Evolutionary conservation across 2,113 vertebrate species (phyloP).

Genomic region (Elachura formosa): DNA sequence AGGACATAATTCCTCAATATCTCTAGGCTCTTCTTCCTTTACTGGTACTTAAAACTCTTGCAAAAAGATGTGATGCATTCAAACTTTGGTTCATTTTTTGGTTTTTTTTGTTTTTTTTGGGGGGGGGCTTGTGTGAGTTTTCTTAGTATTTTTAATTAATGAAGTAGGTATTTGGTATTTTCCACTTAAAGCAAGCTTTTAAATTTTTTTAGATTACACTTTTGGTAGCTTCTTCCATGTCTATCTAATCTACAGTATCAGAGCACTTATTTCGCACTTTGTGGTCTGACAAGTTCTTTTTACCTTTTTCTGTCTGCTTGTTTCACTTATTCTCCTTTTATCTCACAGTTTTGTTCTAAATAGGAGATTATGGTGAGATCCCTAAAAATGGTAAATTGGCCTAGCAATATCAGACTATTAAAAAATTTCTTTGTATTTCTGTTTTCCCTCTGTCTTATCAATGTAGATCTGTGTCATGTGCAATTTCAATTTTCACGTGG

Average conservation of each 20-base stretch:
- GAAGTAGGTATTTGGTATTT: neutral
- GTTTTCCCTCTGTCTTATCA: neutral
- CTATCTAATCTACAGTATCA: neutral
- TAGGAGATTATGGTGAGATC: neutral
- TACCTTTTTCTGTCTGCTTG: neutral
- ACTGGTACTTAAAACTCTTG: neutral
- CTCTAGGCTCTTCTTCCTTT: neutral
- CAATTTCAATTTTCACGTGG: neutral
- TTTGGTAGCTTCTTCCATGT: neutral
- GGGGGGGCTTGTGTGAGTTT: too few species aligned
- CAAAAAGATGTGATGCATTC: neutral
- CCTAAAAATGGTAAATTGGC: neutral
- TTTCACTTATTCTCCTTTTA: neutral
- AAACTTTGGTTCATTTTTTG: neutral
- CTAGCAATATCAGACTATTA: neutral
- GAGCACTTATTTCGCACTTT: neutral
- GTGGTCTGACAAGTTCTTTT: neutral
- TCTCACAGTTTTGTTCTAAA: neutral
- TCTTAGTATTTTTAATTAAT: too few species aligned
- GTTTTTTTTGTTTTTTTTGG: too few species aligned
- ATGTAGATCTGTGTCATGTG: rapidly evolving
- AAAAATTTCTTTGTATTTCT: neutral
- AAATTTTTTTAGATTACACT: neutral
- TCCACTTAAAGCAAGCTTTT: neutral
- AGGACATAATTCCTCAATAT: neutral